Percentiles rank a stretch among this genome's conserved stretches.
phyloP scores from a whole-genome alignment of 1,140 invertebrate species.

The Drosophila kohkoa region DNA sequence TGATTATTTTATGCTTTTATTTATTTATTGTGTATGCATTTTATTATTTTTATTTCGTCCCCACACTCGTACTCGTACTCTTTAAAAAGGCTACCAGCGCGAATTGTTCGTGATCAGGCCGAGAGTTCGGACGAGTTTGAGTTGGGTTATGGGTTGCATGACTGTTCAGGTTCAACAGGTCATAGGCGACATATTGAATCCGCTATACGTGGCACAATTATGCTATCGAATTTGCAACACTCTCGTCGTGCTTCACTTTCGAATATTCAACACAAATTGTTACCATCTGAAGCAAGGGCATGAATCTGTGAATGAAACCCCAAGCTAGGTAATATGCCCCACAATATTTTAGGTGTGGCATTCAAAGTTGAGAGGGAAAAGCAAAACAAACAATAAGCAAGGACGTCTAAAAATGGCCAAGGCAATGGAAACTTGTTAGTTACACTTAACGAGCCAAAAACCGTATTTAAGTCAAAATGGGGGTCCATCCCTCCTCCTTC shows the following conservation, averaged over 20 bases:
- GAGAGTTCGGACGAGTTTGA: conserved; percentile 11
- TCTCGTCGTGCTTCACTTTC: background rate
- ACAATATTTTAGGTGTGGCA: conserved; percentile 11
- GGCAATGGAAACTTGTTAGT: conserved; percentile 70
- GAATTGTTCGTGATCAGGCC: conserved; percentile 25
- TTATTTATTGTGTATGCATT: conserved; percentile 74
- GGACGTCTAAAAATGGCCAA: conserved; percentile 26
- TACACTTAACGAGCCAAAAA: conserved; percentile 81
- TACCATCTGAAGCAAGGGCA: background rate
- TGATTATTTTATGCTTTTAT: conserved; percentile 79
- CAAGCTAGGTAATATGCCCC: conserved; percentile 29
- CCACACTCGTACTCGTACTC: background rate
- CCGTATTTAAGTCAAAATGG: conserved; percentile 79
- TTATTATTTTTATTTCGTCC: conserved; percentile 58
- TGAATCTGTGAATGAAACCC: background rate
- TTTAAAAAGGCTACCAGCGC: conserved; percentile 22
- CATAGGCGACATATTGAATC: conserved; percentile 20
- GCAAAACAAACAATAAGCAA: conserved; percentile 68
- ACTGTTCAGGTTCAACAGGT: background rate
- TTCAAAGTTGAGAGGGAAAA: conserved; percentile 26
- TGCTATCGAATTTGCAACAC: background rate
- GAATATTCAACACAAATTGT: background rate
- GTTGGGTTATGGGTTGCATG: background rate
- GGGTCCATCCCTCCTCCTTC: conserved; percentile 3
- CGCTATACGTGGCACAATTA: background rate